Evolutionary conservation across 2,113 vertebrate species (phyloP).

Genomic region (Cyanocitta stelleri): DNA sequence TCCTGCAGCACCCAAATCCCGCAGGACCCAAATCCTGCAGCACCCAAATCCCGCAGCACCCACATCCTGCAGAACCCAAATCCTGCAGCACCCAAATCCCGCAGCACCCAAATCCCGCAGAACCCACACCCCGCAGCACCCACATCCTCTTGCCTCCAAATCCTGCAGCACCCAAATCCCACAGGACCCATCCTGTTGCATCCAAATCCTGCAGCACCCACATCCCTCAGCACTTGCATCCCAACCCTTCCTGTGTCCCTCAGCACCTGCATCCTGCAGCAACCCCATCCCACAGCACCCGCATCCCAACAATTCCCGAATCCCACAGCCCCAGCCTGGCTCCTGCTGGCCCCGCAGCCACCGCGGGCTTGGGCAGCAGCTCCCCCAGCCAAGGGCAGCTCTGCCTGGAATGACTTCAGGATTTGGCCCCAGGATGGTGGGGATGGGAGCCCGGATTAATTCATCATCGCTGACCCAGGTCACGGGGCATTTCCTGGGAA

Average conservation of each 20-base stretch:
- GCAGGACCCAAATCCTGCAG: accelerated
- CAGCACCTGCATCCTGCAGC: no score
- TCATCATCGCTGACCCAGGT: neutral
- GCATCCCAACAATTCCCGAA: accelerated
- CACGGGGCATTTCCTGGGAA: slow-evolving; percentile 29
- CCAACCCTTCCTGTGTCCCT: neutral
- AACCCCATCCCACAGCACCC: no score
- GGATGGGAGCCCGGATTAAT: neutral
- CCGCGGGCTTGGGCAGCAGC: neutral
- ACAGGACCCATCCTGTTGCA: neutral
- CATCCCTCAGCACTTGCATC: accelerated
- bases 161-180: neutral
- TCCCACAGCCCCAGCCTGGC: neutral
- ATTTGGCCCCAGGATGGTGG: neutral
- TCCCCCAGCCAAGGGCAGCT: neutral
- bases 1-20: accelerated
- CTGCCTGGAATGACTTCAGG: neutral
- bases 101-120: accelerated
- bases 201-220: no score
- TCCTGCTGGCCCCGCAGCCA: neutral
- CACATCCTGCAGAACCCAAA: no score
- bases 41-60: neutral
- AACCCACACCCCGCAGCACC: accelerated
- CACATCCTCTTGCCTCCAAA: neutral
- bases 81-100: no score